Conservation (phyloP, 1,140 invertebrate species). For the Zaprionus nigranus region DNA sequence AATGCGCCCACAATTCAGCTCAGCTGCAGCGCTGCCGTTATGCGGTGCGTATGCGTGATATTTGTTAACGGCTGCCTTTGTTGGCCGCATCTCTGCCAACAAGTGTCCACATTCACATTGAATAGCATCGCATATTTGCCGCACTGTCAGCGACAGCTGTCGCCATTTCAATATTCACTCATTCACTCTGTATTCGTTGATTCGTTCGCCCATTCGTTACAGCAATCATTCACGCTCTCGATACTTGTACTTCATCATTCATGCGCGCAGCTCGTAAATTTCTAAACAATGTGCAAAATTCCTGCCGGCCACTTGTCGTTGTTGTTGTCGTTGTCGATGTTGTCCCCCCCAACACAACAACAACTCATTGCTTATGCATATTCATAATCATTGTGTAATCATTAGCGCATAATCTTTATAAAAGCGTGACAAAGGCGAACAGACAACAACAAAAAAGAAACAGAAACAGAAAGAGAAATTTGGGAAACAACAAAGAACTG, state of each 20-base stretch:
- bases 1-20: constrained; percentile 79
- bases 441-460: constrained; percentile 29
- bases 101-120: constrained; percentile 77
- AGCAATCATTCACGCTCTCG: constrained; percentile 74
- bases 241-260: constrained; percentile 59
- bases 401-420: constrained; percentile 81
- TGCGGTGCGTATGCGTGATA: constrained; percentile 49
- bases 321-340: not conserved
- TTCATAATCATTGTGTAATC: constrained; percentile 84
- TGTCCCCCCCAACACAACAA: constrained; percentile 4
- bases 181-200: not conserved
- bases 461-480: constrained; percentile 31
- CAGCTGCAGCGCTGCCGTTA: constrained; percentile 11
- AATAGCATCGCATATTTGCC: constrained; percentile 19
- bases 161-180: constrained; percentile 73
- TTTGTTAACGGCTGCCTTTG: constrained; percentile 6
- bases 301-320: constrained; percentile 64
- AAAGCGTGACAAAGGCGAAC: constrained; percentile 67
- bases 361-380: constrained; percentile 58
- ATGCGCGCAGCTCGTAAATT: constrained; percentile 48
- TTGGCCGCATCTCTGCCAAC: constrained; percentile 50
- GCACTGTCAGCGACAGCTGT: constrained; percentile 75
- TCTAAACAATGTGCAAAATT: constrained; percentile 70
- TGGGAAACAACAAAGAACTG: constrained; percentile 36
- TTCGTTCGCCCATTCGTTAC: constrained; percentile 55